Evolutionary conservation across 2,888 invertebrate genomes (phyloP).

Genomic region (Automeris io): DNA sequence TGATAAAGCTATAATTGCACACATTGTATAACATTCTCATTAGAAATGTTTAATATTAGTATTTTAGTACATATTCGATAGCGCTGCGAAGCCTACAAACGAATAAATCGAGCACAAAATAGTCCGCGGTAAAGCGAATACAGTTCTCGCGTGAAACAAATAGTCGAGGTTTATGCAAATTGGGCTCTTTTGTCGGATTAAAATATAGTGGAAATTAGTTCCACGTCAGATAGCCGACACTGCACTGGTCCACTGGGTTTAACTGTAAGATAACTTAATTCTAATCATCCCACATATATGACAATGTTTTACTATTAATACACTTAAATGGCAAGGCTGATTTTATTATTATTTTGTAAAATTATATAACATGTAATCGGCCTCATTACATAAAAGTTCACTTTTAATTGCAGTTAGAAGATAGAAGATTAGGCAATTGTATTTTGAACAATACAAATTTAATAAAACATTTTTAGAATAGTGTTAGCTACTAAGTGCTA

Average conservation of each 20-base stretch:
- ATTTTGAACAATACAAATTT: no score
- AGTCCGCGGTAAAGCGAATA: constrained; percentile 64
- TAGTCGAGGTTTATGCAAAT: constrained; percentile 74
- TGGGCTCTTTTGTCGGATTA: constrained; percentile 75
- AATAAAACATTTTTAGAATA: no score
- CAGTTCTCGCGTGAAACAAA: constrained; percentile 71
- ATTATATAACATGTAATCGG: no score
- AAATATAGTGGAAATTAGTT: constrained; percentile 75
- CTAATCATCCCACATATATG: constrained; percentile 10
- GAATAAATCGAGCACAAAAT: constrained; percentile 66
- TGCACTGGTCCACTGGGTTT: constrained; percentile 8
- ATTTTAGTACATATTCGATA: constrained; percentile 13
- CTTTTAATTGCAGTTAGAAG: no score
- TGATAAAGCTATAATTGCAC: neutral
- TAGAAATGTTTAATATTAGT: neutral
- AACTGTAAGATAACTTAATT: constrained; percentile 6
- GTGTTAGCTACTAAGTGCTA: no score
- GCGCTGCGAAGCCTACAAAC: constrained; percentile 37
- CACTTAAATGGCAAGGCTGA: neutral
- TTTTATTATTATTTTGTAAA: no score
- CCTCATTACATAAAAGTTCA: no score
- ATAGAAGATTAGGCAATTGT: no score
- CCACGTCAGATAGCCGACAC: constrained; percentile 61
- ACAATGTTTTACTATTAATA: neutral
- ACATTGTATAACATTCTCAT: neutral